Conservation (phyloP, 2,797 vertebrate genomes). For the Acanthurus leucopareius region DNA sequence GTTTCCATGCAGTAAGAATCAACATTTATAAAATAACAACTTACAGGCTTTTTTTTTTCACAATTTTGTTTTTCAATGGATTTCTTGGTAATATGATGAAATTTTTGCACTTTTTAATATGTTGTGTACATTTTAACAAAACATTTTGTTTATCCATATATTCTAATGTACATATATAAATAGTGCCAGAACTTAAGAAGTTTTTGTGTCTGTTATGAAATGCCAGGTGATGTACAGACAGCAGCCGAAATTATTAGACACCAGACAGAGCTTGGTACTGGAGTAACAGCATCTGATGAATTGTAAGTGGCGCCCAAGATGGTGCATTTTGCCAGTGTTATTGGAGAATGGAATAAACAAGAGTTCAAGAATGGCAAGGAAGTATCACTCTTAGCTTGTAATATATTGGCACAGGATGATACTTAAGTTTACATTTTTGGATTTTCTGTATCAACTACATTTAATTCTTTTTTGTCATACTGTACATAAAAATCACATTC, state of each 20-base stretch:
- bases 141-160: background rate
- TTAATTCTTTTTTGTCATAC: background rate
- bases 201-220: background rate
- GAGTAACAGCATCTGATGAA: background rate
- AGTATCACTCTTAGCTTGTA: background rate
- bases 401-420: background rate
- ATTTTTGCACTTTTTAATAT: background rate
- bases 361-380: background rate
- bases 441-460: background rate
- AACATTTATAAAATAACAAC: background rate
- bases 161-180: too few relatives aligned
- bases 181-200: too few relatives aligned
- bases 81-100: background rate
- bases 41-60: background rate
- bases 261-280: too few relatives aligned
- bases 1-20: background rate
- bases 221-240: background rate
- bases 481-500: background rate
- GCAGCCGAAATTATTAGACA: too few relatives aligned
- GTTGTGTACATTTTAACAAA: background rate
- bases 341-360: background rate
- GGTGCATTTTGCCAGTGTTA: background rate
- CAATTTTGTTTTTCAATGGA: background rate
- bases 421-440: background rate
- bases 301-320: background rate